Percentiles rank a stretch among this genome's conserved stretches.
phyloP scores from a whole-genome alignment of 2,888 invertebrate genomes.

The Hyppa rectilinea region DNA sequence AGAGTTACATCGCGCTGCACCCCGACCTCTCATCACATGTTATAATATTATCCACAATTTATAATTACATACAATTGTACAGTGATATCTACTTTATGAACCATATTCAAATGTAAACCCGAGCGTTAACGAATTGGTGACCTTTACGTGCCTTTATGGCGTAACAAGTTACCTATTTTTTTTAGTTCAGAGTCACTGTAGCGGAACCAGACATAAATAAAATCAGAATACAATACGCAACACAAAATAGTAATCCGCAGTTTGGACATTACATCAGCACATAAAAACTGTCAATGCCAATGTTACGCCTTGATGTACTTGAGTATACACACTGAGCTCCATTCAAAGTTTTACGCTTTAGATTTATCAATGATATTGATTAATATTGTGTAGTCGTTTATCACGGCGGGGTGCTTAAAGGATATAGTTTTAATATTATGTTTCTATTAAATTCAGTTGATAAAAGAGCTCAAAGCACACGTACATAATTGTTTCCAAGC shows the following conservation, averaged over 20 bases:
- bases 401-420: conserved; percentile 7
- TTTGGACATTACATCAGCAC: conserved; percentile 81
- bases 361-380: conserved; percentile 61
- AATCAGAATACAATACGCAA: conserved; percentile 81
- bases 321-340: conserved; percentile 65
- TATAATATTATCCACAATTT: conserved; percentile 36
- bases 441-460: conserved; percentile 7
- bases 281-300: conserved; percentile 86
- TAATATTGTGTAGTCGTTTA: conserved; percentile 42
- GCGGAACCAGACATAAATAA: conserved; percentile 81
- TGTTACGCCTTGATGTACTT: conserved; percentile 77
- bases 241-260: conserved; percentile 74
- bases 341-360: conserved; percentile 72
- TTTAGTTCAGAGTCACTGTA: conserved; percentile 78
- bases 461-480: conserved; percentile 55
- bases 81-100: conserved; percentile 40
- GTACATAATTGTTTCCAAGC: conserved; percentile 69
- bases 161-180: conserved; percentile 70
- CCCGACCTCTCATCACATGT: conserved; percentile 55
- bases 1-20: conserved; percentile 61
- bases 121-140: conserved; percentile 69
- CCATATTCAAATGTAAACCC: conserved; percentile 59
- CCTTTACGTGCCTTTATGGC: conserved; percentile 74
- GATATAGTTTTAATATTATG: conserved; percentile 15
- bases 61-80: conserved; percentile 45